Conservation (phyloP, 2,797 vertebrate species). For the Parauchenoglanis punctatus region DNA sequence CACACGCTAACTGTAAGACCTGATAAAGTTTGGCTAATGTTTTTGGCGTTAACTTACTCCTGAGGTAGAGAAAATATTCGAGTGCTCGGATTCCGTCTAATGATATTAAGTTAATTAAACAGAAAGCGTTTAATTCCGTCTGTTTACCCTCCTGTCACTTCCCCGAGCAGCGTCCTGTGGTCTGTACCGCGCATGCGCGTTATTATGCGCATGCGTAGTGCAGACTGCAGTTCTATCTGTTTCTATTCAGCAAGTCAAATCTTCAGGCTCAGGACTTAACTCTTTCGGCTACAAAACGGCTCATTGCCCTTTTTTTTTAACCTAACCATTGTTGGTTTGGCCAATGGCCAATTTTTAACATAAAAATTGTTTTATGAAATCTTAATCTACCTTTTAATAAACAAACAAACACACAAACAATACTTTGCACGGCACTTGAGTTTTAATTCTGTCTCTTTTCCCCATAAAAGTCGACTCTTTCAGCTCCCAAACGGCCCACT, state of each 20-base stretch:
- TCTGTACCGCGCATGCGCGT: conserved; percentile 12
- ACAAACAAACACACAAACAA: too few relatives aligned
- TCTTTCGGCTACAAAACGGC: background rate
- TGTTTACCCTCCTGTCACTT: conserved; percentile 30
- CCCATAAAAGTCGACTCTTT: background rate
- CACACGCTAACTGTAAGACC: background rate
- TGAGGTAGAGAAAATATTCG: background rate
- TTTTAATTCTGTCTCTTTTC: too few relatives aligned
- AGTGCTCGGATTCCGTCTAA: background rate
- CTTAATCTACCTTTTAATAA: too few relatives aligned
- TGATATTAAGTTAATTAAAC: background rate
- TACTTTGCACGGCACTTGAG: too few relatives aligned
- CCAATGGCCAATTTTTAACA: too few relatives aligned
- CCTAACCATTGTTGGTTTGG: too few relatives aligned
- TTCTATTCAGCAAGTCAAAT: too few relatives aligned
- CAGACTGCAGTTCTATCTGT: too few relatives aligned
- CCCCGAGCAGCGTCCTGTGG: background rate
- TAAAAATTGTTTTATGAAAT: too few relatives aligned
- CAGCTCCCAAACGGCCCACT: background rate
- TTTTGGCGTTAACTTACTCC: conserved; percentile 6
- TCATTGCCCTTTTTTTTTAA: too few relatives aligned
- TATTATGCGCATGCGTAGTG: background rate
- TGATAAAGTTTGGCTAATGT: background rate
- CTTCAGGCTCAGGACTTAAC: background rate
- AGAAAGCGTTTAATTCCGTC: background rate